Base-by-base conservation (phyloP, 2,797 vertebrate species). In the Phylloscopus collybita region DNA sequence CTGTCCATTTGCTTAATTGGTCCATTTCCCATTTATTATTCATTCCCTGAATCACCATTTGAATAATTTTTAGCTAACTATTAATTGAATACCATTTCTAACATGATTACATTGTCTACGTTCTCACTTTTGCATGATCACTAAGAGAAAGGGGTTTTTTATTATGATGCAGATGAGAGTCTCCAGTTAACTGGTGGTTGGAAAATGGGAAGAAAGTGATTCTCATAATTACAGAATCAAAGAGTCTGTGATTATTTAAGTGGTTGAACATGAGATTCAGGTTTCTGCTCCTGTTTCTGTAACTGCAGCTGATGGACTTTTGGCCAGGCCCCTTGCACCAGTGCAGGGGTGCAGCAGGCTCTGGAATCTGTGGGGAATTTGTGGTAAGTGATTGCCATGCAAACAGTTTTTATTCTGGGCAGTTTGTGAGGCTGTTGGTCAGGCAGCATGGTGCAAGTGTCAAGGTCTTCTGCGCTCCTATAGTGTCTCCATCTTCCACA, bases 11-110 rank as follows among this genome's bases (percentile, higher is more conserved):
- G 70, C 57, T 74, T 89, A 86, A 94, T 72, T 78, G 66, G n/a
- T 51, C 70, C 9, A 56, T 84, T 90, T 97, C 51, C 78, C 56
- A 0, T 93, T 96, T 94, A 66, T 86, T 88, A 72, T 88, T 93
- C 80, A 80, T 60, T 53, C 60, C 38, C 44, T 84, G 49, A 81
- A 66, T 62, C 74, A 34, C 66, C 32, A 73, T 93, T 93, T 92
- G 80, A 88, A 79, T 93, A 76, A 60, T 90, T 96, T 93, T 84
- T 88, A 86, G 56, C 60, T 94, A 92, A 61, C 71, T 86, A 80
- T 83, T 95, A 95, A 90, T 70, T 75, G 70, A 92, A 88, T 84
- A 86, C 60, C 26, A 66, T 92, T 95, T 93, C 75, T 84, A 90
- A 79, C 1, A 4, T 71, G 73, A 86, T 93, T 92, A 75, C 29